A percentile compares a stretch with the other conserved stretches of the same genome.
Conservation (phyloP, 2,797 vertebrate genomes). For the Esox masquinongy region DNA sequence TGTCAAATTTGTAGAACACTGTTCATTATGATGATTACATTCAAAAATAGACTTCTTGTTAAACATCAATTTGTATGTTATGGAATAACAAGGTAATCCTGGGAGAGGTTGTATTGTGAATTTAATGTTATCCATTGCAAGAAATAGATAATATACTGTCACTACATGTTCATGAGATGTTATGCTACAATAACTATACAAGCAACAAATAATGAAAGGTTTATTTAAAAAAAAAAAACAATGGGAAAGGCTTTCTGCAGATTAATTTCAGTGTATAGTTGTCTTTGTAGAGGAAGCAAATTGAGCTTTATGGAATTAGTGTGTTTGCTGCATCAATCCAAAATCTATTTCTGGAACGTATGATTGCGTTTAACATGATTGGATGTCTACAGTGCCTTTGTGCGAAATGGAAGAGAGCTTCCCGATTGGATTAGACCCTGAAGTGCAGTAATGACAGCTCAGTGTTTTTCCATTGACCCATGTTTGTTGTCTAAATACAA, state of each 20-base stretch:
- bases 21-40: slow-evolving; percentile 6
- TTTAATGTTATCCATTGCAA: slow-evolving; percentile 54
- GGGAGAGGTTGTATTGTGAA: slow-evolving; percentile 33
- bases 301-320: slow-evolving; percentile 76
- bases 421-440: slow-evolving; percentile 52
- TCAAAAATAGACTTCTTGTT: not conserved
- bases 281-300: slow-evolving; percentile 73
- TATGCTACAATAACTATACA: slow-evolving; percentile 52
- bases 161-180: slow-evolving; percentile 50
- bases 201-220: slow-evolving; percentile 62
- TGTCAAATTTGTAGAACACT: slow-evolving; percentile 10
- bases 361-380: slow-evolving; percentile 60
- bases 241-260: slow-evolving; percentile 68
- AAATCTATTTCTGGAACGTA: slow-evolving; percentile 69
- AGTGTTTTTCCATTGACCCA: slow-evolving; percentile 61
- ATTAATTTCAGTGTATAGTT: slow-evolving; percentile 72
- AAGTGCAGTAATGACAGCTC: slow-evolving; percentile 59
- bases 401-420: slow-evolving; percentile 44
- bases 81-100: slow-evolving; percentile 16
- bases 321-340: slow-evolving; percentile 63
- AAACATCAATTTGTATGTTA: not conserved
- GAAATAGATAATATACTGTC: slow-evolving; percentile 39
- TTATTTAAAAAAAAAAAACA: slow-evolving; percentile 71
- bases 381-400: slow-evolving; percentile 47
- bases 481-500: slow-evolving; percentile 75